Base-by-base conservation (phyloP, 2,113 vertebrate genomes). In the Dicerorhinus sumatrensis region DNA sequence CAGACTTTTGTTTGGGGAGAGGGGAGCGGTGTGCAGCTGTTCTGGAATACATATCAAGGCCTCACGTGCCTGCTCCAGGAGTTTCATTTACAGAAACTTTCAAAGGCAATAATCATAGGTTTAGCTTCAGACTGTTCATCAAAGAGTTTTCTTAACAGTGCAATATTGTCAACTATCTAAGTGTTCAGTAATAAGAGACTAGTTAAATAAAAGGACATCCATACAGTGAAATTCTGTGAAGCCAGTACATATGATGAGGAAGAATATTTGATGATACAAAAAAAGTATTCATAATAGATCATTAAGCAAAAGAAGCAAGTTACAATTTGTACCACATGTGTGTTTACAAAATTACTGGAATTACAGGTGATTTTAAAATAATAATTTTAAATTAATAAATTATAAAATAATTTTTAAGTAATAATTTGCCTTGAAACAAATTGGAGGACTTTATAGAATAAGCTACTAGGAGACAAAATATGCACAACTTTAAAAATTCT, bases 121-220 rank as follows among this genome's bases (percentile, higher is more conserved):
- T 72, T 86, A 82, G n/a, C 20, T 84, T 89, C 70, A 96, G 56
- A 94, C 80, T 87, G 27, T 90, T 90, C 67, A 77, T 83, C 65
- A 60, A 6, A 82, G 48, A 94, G 27, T 65, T 92, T 83, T 94
- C 31, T n/a, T 79, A 89, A 27, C 33, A 73, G n/a, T 85, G 23
- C 54, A 94, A 48, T 93, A 56, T 85, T 91, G 54, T 65, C 73
- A 93, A 29, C 89, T 91, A 48, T 48, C 11, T 85, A 82, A 69
- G 2, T 56, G 7, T 36, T 13, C 58, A 83, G 1, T 42, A 67
- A 39, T 85, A 81, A 92, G 60, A 84, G 51, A 67, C 56, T 92
- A 56, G 58, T 89, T 72, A 89, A 75, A 33, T 77, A 82, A 89
- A 62, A 36, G 5, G 27, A 1, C 8, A 84, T 70, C 58, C 33